A percentile compares a stretch with the other conserved stretches of the same genome.
Evolutionary conservation across 1,140 invertebrate genomes (phyloP).

Genomic region (Neodiprion virginianus): DNA sequence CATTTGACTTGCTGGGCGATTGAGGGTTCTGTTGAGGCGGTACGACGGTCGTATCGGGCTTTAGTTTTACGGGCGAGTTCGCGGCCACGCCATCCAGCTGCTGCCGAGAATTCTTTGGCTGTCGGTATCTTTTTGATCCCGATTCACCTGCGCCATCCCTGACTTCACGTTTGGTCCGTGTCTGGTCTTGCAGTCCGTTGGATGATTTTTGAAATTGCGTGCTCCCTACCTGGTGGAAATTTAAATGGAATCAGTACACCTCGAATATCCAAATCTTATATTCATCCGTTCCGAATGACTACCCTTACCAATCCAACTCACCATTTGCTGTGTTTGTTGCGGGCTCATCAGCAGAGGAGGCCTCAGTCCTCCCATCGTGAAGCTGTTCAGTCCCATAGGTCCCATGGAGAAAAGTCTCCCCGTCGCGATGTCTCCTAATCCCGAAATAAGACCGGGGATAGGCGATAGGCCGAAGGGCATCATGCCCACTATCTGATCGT

Average conservation of each 20-base stretch:
- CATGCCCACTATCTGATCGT: neutral
- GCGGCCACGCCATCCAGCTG: neutral
- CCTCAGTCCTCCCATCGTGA: neutral
- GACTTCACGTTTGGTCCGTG: neutral
- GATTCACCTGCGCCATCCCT: neutral
- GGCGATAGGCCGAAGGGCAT: neutral
- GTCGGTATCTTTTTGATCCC: neutral
- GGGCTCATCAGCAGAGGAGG: neutral
- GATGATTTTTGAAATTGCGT: neutral
- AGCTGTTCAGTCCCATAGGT: neutral
- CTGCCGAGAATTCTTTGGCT: neutral
- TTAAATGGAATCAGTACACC: neutral
- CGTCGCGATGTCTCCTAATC: neutral
- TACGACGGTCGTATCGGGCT: neutral
- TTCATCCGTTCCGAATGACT: too few relatives aligned
- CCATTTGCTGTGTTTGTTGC: neutral
- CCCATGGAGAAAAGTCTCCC: neutral
- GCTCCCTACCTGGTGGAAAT: neutral
- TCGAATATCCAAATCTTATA: too few relatives aligned
- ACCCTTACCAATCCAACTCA: neutral
- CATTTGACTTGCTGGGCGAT: slow-evolving; percentile 1
- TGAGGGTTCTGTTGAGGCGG: neutral
- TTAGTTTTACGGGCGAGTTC: neutral
- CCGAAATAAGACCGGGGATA: neutral
- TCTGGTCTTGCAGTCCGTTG: neutral